A percentile compares a stretch with the other conserved stretches of the same genome.
phyloP scores from a whole-genome alignment of 1,140 invertebrate species.

The Trachymyrmex cornetzi region DNA sequence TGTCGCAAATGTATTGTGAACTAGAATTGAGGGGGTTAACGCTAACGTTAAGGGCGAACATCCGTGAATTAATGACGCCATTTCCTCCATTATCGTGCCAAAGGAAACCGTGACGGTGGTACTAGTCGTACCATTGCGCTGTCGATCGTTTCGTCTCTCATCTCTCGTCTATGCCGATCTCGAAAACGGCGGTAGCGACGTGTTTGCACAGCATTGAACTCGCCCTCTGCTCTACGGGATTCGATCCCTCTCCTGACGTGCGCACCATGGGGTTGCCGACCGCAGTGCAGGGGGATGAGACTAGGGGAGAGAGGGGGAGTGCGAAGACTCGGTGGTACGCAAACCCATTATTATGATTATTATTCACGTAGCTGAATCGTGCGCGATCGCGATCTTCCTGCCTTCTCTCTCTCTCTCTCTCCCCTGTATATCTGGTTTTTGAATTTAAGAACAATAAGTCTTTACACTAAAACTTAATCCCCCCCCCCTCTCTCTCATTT shows the following conservation, averaged over 20 bases:
- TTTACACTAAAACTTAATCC: too few relatives aligned
- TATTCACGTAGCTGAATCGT: slow-evolving; percentile 65
- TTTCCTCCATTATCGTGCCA: slow-evolving; percentile 1
- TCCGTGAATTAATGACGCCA: slow-evolving; percentile 19
- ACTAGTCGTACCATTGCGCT: slow-evolving; percentile 11
- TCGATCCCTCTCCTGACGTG: slow-evolving; percentile 35
- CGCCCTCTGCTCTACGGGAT: slow-evolving; percentile 32
- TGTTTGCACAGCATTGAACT: slow-evolving; percentile 72
- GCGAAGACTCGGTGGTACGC: slow-evolving; percentile 69
- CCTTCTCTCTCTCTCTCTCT: not conserved
- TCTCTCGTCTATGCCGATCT: slow-evolving; percentile 46
- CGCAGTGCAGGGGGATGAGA: slow-evolving; percentile 33
- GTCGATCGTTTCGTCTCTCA: slow-evolving; percentile 61
- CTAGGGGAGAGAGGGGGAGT: not conserved
- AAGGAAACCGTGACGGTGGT: not conserved
- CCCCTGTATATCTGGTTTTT: too few relatives aligned
- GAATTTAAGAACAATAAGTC: too few relatives aligned
- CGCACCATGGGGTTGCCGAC: slow-evolving; percentile 51
- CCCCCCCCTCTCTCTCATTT: too few relatives aligned
- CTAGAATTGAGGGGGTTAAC: not conserved
- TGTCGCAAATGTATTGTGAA: not conserved
- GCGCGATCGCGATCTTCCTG: not conserved
- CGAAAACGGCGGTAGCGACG: slow-evolving; percentile 29
- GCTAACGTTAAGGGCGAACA: not conserved
- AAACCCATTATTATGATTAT: slow-evolving; percentile 79